Conservation (phyloP, 1,140 invertebrate genomes). For the Cephus cinctus region DNA sequence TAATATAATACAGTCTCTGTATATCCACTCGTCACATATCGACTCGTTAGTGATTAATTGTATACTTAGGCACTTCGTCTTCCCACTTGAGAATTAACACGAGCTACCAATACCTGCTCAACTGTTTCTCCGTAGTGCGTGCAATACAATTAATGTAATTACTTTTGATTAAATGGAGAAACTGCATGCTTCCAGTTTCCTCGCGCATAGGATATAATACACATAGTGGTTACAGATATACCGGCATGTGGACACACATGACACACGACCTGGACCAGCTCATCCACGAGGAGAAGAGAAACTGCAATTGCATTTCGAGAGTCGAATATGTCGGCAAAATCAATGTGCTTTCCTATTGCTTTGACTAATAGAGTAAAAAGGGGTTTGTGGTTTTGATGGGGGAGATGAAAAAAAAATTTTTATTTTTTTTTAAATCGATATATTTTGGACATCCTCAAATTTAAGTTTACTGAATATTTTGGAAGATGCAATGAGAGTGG, state of each 20-base stretch:
- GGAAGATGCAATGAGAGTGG: slow-evolving; percentile 11
- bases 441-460: no score
- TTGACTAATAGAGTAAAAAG: no score
- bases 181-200: background rate
- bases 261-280: no score
- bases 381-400: no score
- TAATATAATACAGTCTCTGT: background rate
- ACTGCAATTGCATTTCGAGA: no score
- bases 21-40: slow-evolving; percentile 23
- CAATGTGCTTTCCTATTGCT: no score
- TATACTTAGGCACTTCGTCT: slow-evolving; percentile 21
- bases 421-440: no score
- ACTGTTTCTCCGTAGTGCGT: slow-evolving; percentile 13
- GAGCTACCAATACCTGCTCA: slow-evolving; percentile 25
- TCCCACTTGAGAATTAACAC: slow-evolving; percentile 11
- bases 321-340: no score
- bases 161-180: slow-evolving; percentile 34
- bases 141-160: slow-evolving; percentile 36
- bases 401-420: no score
- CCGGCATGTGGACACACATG: no score
- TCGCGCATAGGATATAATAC: background rate
- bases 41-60: slow-evolving; percentile 34
- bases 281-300: no score
- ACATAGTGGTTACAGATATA: no score
- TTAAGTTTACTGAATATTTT: slow-evolving; percentile 24